Conservation (phyloP, 2,113 vertebrate genomes). For the Craseonycteris thonglongyai region DNA sequence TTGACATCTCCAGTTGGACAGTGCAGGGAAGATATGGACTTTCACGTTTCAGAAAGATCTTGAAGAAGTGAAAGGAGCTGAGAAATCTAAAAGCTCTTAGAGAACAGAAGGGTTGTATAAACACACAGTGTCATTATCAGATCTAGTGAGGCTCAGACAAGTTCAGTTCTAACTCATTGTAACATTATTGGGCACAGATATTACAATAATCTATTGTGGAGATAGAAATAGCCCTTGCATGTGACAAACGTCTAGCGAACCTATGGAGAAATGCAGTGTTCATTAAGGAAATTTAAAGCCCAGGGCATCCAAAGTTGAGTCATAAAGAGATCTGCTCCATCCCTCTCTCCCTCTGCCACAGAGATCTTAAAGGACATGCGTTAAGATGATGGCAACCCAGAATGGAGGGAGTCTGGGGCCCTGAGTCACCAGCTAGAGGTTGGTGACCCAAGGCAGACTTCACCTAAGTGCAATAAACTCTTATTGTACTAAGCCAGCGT, state of each 20-base stretch:
- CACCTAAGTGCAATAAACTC: not conserved
- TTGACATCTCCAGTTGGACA: not conserved
- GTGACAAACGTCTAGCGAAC: not conserved
- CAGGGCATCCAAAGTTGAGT: not conserved
- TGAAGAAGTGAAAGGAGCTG: not conserved
- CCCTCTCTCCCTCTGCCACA: not conserved
- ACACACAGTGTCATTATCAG: not conserved
- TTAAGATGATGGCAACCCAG: not conserved
- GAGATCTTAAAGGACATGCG: not conserved
- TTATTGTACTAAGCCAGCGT: not conserved
- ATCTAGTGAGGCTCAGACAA: not conserved
- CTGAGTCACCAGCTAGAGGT: not conserved
- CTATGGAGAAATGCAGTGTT: not conserved
- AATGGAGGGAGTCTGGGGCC: not conserved
- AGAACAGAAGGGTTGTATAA: conserved; percentile 35
- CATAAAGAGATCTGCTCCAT: not conserved
- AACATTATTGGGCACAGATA: not conserved
- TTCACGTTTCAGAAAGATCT: not conserved
- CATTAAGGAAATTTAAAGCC: not conserved
- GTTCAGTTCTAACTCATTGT: not conserved
- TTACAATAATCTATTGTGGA: not conserved
- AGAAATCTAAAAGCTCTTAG: not conserved
- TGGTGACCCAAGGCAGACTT: not conserved
- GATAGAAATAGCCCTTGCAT: not conserved
- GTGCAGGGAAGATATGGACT: not conserved